Percentiles rank a stretch among this genome's conserved stretches.
Evolutionary conservation across 2,797 vertebrate species (phyloP).

Genomic region (Protonibea diacanthus): DNA sequence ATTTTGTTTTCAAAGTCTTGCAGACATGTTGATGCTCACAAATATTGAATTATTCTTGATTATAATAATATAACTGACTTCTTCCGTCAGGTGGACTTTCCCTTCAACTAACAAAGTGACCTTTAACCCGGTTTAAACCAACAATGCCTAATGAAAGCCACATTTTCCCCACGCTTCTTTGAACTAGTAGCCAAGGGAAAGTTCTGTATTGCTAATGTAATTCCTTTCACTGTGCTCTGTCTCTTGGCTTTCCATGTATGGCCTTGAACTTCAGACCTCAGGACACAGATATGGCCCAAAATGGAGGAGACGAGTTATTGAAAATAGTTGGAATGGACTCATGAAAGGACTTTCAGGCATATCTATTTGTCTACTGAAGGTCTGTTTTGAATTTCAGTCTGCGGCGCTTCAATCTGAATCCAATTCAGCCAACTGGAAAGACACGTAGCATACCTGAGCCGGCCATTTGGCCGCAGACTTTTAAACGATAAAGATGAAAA

Average conservation of each 20-base stretch:
- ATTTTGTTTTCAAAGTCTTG: not conserved
- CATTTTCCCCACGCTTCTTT: slow-evolving; percentile 48
- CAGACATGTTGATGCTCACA: not conserved
- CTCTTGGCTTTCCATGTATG: slow-evolving; percentile 70
- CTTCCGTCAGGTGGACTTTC: slow-evolving; percentile 2
- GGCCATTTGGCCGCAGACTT: slow-evolving; percentile 6
- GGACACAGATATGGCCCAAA: slow-evolving; percentile 63
- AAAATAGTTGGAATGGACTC: slow-evolving; percentile 73
- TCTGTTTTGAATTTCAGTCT: slow-evolving; percentile 71
- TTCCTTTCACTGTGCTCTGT: slow-evolving; percentile 52
- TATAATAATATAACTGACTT: not conserved
- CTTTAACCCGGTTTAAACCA: slow-evolving; percentile 60
- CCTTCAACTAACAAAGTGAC: slow-evolving; percentile 40
- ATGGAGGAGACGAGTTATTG: slow-evolving; percentile 64
- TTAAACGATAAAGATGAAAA: slow-evolving; percentile 37
- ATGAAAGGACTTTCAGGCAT: slow-evolving; percentile 59
- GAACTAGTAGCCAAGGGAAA: slow-evolving; percentile 53
- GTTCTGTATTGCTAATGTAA: slow-evolving; percentile 57
- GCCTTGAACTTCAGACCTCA: slow-evolving; percentile 65
- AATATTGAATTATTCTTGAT: slow-evolving; percentile 19
- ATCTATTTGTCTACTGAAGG: slow-evolving; percentile 68
- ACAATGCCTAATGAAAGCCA: slow-evolving; percentile 70
- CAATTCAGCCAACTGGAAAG: slow-evolving; percentile 58
- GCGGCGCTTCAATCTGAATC: slow-evolving; percentile 28
- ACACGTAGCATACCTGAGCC: slow-evolving; percentile 45